These are phyloP conservation scores for Hipparchia sbordonii DNA, from an alignment of 2,888 invertebrate genomes.

Conservation along the genomic window DNA sequence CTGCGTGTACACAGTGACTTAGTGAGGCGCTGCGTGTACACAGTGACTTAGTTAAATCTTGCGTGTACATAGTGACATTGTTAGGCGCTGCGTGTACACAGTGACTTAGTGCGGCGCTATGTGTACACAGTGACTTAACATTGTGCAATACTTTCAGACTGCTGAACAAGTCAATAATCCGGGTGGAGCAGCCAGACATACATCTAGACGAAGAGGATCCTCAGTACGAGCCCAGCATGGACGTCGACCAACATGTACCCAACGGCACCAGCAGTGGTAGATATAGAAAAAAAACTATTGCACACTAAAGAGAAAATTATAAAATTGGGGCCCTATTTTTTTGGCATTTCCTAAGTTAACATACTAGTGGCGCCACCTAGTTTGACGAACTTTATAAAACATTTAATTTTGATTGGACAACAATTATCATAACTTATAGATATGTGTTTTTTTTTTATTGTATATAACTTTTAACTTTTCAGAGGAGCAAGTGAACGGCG, in stretches of 20 bases:
- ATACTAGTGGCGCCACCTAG: slow-evolving; percentile 20
- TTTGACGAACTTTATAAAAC: no score
- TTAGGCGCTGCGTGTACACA: no score
- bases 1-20: no score
- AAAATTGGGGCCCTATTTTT: no score
- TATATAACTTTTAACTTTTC: slow-evolving; percentile 28
- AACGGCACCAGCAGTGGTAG: slow-evolving; percentile 45
- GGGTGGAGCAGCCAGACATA: slow-evolving; percentile 99
- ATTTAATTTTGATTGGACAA: no score
- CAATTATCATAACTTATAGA: no score
- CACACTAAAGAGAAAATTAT: not conserved
- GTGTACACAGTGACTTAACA: no score
- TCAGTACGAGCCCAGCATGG: slow-evolving; percentile 77
- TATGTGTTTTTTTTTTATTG: not conserved
- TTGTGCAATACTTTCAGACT: slow-evolving; percentile 75
- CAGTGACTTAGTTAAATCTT: no score
- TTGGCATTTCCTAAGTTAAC: not conserved
- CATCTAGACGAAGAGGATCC: slow-evolving; percentile 92
- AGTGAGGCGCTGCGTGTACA: no score
- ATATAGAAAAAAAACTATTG: slow-evolving; percentile 19
- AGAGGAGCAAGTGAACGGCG: slow-evolving; percentile 62
- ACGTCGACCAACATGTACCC: slow-evolving; percentile 81
- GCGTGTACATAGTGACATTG: no score
- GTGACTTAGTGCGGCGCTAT: no score
- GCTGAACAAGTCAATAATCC: slow-evolving; percentile 97